Percentiles rank a stretch among this genome's conserved stretches.
Conservation (phyloP, 2,113 vertebrate species). For the Chionodraco myersi region DNA sequence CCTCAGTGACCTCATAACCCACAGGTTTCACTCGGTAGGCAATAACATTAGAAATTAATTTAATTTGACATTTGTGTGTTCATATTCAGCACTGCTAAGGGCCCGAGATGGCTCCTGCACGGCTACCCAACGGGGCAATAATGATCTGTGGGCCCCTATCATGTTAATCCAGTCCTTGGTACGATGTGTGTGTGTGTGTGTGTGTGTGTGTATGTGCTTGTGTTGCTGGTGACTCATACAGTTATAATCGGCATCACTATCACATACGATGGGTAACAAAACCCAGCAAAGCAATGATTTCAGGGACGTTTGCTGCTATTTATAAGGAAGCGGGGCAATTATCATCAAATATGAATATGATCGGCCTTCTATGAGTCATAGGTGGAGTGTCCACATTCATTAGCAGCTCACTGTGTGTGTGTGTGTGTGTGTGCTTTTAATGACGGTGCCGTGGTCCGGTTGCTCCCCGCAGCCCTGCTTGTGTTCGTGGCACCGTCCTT, state of each 20-base stretch:
- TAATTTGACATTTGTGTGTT: neutral
- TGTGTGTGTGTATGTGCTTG: neutral
- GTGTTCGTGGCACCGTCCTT: conserved; percentile 63
- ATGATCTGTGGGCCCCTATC: neutral
- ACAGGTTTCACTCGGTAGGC: neutral
- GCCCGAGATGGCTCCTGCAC: neutral
- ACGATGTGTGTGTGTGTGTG: too few species aligned
- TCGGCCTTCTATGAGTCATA: conserved; percentile 63
- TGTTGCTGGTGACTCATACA: neutral
- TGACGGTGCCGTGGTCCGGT: conserved; percentile 50
- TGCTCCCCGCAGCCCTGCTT: conserved; percentile 49
- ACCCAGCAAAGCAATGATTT: neutral
- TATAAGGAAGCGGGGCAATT: conserved; percentile 16
- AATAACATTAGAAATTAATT: neutral
- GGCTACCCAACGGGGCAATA: neutral
- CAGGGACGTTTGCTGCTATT: conserved; percentile 1
- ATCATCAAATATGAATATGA: conserved; percentile 45
- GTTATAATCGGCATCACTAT: neutral
- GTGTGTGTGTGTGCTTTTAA: conserved; percentile 47
- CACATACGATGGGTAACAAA: neutral
- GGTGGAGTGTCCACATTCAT: conserved; percentile 61
- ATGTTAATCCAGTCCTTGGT: neutral
- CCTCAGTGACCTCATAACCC: neutral
- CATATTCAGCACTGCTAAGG: neutral
- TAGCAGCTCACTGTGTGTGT: conserved; percentile 42